Conservation (phyloP, 1,140 invertebrate genomes). For the Calephelis virginiensis region DNA sequence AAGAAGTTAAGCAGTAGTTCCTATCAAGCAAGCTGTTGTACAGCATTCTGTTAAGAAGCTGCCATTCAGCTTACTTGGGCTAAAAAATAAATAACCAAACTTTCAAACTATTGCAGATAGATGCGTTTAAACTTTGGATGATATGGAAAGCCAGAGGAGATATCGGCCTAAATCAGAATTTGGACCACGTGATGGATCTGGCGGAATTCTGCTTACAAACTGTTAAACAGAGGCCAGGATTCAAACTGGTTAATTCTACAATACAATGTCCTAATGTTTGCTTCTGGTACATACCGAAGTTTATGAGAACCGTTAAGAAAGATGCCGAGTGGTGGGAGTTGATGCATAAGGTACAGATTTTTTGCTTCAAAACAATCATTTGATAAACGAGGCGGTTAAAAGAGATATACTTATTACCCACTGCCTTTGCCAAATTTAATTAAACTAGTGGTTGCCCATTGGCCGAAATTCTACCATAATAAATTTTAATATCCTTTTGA, state of each 20-base stretch:
- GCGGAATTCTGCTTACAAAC: constrained; percentile 79
- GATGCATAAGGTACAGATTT: constrained; percentile 79
- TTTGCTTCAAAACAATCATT: background rate
- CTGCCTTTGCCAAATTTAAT: too few relatives aligned
- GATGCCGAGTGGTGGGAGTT: constrained; percentile 83
- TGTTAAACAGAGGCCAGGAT: constrained; percentile 78
- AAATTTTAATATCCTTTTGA: too few relatives aligned
- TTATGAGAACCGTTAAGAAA: constrained; percentile 82
- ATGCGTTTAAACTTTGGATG: constrained; percentile 95
- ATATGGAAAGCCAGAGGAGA: constrained; percentile 92
- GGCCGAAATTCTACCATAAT: too few relatives aligned
- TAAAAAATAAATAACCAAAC: too few relatives aligned
- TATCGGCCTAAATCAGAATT: constrained; percentile 76
- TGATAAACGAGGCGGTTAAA: too few relatives aligned
- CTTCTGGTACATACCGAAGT: constrained; percentile 94
- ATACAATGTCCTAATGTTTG: constrained; percentile 91
- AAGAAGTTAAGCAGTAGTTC: too few relatives aligned
- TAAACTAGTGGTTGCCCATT: too few relatives aligned
- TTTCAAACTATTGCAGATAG: constrained; percentile 79
- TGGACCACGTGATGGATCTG: constrained; percentile 83
- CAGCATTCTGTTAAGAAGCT: too few relatives aligned
- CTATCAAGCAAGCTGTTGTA: too few relatives aligned
- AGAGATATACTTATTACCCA: too few relatives aligned
- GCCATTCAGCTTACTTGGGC: too few relatives aligned
- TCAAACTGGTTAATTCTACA: constrained; percentile 80